Evolutionary conservation across 2,113 vertebrate genomes (phyloP).

Genomic region (Tachysurus vachellii): DNA sequence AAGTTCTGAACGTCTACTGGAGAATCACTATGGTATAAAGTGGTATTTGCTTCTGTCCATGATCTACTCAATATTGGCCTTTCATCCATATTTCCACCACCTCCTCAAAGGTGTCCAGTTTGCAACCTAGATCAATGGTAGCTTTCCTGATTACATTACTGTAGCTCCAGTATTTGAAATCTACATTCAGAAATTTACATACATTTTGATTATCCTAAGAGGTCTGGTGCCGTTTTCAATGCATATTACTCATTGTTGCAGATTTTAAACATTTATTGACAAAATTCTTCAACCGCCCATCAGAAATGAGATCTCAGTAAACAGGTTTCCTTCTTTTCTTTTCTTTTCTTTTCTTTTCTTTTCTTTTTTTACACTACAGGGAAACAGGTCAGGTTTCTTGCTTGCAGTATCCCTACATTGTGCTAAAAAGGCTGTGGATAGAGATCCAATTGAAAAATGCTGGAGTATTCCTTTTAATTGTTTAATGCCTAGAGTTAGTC

Average conservation of each 20-base stretch:
- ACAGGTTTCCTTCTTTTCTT: neutral
- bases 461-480: conserved; percentile 26
- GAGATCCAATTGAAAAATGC: neutral
- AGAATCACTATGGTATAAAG: too few relatives aligned
- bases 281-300: neutral
- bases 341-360: too few relatives aligned
- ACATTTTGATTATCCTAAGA: neutral
- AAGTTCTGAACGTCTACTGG: too few relatives aligned
- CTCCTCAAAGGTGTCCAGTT: too few relatives aligned
- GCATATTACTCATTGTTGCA: neutral
- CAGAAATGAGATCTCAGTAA: neutral
- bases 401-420: neutral
- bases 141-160: neutral
- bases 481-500: conserved; percentile 18
- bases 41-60: too few relatives aligned
- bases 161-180: neutral
- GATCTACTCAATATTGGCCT: too few relatives aligned
- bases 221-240: neutral
- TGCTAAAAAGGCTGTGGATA: neutral
- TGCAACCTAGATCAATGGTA: too few relatives aligned
- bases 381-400: neutral
- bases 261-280: neutral
- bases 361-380: neutral
- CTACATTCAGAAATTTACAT: neutral
- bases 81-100: too few relatives aligned